A percentile compares a stretch with the other conserved stretches of the same genome.
Evolutionary conservation across 2,888 invertebrate species (phyloP).

Genomic region (Pyralis farinalis): DNA sequence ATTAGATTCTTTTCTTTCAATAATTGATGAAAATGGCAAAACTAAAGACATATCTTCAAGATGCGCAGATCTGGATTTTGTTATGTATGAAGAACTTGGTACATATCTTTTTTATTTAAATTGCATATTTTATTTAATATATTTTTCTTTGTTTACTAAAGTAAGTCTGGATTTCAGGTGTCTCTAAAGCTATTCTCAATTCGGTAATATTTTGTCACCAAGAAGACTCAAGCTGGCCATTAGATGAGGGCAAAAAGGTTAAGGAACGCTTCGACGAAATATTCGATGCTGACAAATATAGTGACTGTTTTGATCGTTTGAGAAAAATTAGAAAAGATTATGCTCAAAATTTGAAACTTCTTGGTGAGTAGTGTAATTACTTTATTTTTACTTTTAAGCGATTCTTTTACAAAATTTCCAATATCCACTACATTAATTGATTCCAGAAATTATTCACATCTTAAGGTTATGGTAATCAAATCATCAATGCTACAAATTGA

Average conservation of each 20-base stretch:
- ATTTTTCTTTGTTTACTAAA: no score
- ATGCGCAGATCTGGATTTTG: conserved; percentile 86
- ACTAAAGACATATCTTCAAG: conserved; percentile 83
- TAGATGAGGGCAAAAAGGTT: conserved; percentile 95
- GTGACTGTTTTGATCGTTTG: conserved; percentile 91
- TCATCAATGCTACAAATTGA: no score
- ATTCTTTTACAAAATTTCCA: no score
- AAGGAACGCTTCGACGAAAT: conserved; percentile 99
- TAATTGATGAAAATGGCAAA: conserved; percentile 64
- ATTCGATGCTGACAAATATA: conserved; percentile 96
- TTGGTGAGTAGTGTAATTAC: conserved; percentile 67
- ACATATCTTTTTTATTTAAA: conserved; percentile 4
- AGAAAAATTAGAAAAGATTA: conserved; percentile 85
- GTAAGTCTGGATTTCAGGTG: conserved; percentile 75
- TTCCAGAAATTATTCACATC: no score
- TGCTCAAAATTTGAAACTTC: conserved; percentile 67
- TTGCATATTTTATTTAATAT: no score
- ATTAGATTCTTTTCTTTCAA: conserved; percentile 83
- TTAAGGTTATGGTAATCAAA: no score
- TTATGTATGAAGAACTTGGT: conserved; percentile 85
- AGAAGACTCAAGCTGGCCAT: conserved; percentile 98
- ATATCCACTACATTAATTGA: no score
- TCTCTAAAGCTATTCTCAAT: conserved; percentile 96
- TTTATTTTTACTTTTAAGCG: no score
- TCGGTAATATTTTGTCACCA: conserved; percentile 99